Conservation (phyloP, 2,113 vertebrate species). For the Tetraodon nigroviridis region DNA sequence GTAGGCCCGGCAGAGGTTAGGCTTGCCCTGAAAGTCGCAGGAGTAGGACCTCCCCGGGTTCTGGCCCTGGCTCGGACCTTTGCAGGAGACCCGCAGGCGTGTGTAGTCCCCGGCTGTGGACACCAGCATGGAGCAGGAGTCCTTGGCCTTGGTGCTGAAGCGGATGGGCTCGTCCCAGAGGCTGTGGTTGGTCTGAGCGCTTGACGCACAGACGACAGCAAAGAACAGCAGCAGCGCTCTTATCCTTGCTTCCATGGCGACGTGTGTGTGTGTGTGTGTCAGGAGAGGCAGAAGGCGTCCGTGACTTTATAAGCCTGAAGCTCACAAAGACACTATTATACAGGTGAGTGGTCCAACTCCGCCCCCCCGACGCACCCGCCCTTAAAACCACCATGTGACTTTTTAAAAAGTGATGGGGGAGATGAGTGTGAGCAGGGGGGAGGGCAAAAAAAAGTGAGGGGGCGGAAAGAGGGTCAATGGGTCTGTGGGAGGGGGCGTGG, state of each 20-base stretch:
- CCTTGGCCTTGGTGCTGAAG: slow-evolving; percentile 79
- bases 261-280: neutral
- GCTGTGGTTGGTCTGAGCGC: slow-evolving; percentile 65
- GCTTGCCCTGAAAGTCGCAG: slow-evolving; percentile 82
- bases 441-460: slow-evolving; percentile 29
- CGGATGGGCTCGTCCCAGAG: slow-evolving; percentile 75
- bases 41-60: slow-evolving; percentile 69
- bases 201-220: slow-evolving; percentile 53
- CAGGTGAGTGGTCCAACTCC: slow-evolving; percentile 41
- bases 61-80: slow-evolving; percentile 57
- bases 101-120: slow-evolving; percentile 69
- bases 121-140: slow-evolving; percentile 75
- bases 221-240: slow-evolving; percentile 64
- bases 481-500: slow-evolving; percentile 13
- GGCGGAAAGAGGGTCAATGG: slow-evolving; percentile 22
- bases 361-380: slow-evolving; percentile 27
- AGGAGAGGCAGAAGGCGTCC: neutral
- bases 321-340: slow-evolving; percentile 72
- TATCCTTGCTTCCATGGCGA: slow-evolving; percentile 68
- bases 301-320: slow-evolving; percentile 63
- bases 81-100: slow-evolving; percentile 79
- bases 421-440: slow-evolving; percentile 11
- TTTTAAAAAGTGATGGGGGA: slow-evolving; percentile 28
- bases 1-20: slow-evolving; percentile 77
- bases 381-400: slow-evolving; percentile 25